phyloP scores from a whole-genome alignment of 2,113 vertebrate genomes.

The Apodemus speciosus region DNA sequence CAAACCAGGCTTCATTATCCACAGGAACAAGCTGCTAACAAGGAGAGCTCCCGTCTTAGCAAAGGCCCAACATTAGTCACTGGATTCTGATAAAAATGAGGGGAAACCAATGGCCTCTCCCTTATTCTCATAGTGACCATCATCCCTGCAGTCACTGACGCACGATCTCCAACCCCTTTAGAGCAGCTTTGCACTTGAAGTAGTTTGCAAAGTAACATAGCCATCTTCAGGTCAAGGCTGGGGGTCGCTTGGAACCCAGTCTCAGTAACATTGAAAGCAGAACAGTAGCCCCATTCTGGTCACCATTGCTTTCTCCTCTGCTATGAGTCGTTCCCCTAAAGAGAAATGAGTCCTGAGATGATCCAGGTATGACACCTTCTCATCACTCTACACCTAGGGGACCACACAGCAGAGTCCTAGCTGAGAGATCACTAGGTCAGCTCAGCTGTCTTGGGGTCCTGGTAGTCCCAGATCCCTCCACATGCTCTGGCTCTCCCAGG shows the following conservation, averaged over 20 bases:
- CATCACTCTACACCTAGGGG: neutral
- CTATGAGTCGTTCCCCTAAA: neutral
- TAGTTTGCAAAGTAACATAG: neutral
- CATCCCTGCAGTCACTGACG: neutral
- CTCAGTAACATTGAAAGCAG: slow-evolving; percentile 10
- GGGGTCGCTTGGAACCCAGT: neutral
- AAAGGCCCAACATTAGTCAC: slow-evolving; percentile 3
- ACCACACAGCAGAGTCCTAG: neutral
- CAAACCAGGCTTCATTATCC: slow-evolving; percentile 52
- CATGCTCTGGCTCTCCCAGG: neutral
- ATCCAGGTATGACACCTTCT: neutral
- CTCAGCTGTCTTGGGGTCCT: fast-evolving
- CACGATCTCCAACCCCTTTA: neutral
- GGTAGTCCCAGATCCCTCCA: fast-evolving
- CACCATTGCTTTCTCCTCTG: too few relatives aligned
- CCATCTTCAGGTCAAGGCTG: neutral
- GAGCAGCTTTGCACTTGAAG: neutral
- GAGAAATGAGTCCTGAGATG: neutral
- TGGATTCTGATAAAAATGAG: neutral
- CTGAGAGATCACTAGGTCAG: neutral
- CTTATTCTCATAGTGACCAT: slow-evolving; percentile 54
- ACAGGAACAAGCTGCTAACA: neutral
- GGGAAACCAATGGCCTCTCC: slow-evolving; percentile 41
- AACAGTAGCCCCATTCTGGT: neutral
- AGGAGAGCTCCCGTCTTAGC: slow-evolving; percentile 47